A percentile compares a stretch with the other conserved stretches of the same genome.
Evolutionary conservation across 2,888 invertebrate genomes (phyloP).

Genomic region (Troides oblongomaculatus): DNA sequence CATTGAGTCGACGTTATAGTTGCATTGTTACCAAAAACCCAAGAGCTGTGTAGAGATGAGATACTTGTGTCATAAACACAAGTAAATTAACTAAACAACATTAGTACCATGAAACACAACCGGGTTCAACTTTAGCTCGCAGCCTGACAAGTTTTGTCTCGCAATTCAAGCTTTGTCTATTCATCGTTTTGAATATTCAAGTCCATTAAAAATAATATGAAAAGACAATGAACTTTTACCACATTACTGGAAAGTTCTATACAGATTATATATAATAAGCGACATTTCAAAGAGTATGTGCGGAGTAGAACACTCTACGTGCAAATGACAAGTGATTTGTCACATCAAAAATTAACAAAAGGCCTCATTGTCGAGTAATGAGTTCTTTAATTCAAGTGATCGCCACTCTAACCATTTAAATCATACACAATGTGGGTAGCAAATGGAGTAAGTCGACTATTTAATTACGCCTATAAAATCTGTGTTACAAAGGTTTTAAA

Average conservation of each 20-base stretch:
- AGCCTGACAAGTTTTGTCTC: constrained; percentile 22
- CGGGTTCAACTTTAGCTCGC: constrained; percentile 7
- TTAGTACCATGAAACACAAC: constrained; percentile 10
- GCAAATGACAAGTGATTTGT: constrained; percentile 9
- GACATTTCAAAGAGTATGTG: not conserved
- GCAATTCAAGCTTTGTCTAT: constrained; percentile 11
- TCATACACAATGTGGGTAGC: constrained; percentile 9
- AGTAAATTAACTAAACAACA: constrained; percentile 21
- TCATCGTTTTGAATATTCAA: constrained; percentile 4
- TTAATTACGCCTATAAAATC: too few relatives aligned
- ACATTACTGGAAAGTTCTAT: too few relatives aligned
- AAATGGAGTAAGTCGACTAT: not conserved
- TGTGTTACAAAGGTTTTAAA: too few relatives aligned
- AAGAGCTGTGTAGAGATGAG: constrained; percentile 1
- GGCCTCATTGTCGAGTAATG: constrained; percentile 14
- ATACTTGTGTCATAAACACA: constrained; percentile 20
- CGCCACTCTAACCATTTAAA: constrained; percentile 16
- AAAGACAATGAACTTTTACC: not conserved
- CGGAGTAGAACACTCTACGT: not conserved
- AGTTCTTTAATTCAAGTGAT: constrained; percentile 16
- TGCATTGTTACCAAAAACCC: not conserved
- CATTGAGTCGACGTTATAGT: not conserved
- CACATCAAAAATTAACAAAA: constrained; percentile 21
- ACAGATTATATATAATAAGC: too few relatives aligned
- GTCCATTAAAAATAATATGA: not conserved